A percentile compares a stretch with the other conserved stretches of the same genome.
These are phyloP conservation scores for Cephus pygmeus DNA, from an alignment of 2,888 invertebrate species.

Conservation along the genomic window DNA sequence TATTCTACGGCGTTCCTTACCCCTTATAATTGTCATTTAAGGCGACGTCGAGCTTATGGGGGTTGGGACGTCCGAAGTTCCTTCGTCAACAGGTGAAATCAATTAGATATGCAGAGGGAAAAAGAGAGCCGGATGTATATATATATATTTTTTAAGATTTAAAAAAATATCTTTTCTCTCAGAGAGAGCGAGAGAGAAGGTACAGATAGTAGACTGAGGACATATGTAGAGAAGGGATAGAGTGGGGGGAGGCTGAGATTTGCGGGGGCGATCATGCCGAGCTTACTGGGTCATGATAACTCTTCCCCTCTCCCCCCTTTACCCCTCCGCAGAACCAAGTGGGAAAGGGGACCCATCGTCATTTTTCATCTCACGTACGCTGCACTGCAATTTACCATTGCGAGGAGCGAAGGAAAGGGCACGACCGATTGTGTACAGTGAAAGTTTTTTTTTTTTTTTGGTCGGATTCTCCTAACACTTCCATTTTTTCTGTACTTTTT, in stretches of 20 bases:
- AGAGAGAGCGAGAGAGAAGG: not conserved
- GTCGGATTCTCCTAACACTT: not conserved
- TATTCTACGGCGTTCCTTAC: not conserved
- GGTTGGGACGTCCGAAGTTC: not conserved
- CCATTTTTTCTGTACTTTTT: not conserved
- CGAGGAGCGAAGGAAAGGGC: not conserved
- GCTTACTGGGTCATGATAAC: not conserved
- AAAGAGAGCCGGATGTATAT: not conserved
- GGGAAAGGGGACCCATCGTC: not conserved
- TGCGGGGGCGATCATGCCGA: not conserved
- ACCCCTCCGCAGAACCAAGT: not conserved
- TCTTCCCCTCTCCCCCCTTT: not conserved
- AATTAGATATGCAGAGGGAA: not conserved
- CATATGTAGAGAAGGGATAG: not conserved
- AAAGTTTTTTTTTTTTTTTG: not conserved
- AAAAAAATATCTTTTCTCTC: not conserved
- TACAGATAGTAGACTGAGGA: not conserved
- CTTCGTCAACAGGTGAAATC: not conserved
- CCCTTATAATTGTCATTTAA: not conserved
- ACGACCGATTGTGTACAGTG: not conserved
- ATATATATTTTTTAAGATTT: not conserved
- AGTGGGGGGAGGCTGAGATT: not conserved
- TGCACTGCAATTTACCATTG: not conserved
- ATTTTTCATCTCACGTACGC: not conserved
- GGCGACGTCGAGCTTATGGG: not conserved